Conservation (phyloP, 2,888 invertebrate genomes). For the Agonum fuliginosum region DNA sequence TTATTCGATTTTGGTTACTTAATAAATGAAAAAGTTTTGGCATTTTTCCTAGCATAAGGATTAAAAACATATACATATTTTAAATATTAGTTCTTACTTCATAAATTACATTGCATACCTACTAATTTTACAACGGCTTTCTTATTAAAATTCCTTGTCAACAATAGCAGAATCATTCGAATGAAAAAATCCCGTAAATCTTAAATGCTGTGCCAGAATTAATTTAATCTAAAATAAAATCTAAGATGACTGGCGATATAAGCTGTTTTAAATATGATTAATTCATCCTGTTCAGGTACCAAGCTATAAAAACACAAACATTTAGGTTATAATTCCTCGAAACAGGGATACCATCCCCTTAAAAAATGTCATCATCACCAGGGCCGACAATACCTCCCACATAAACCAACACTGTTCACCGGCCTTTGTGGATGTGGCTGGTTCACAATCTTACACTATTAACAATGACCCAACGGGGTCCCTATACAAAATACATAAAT, state of each 20-base stretch:
- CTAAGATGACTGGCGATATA: conserved; percentile 27
- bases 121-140: too few relatives aligned
- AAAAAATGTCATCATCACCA: conserved; percentile 43
- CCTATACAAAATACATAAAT: conserved; percentile 74
- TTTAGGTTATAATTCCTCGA: conserved; percentile 8
- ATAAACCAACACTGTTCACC: conserved; percentile 70
- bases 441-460: conserved; percentile 72
- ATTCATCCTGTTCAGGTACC: conserved; percentile 1
- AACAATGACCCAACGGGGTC: conserved; percentile 73
- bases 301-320: conserved; percentile 31
- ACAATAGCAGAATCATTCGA: neutral
- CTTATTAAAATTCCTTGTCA: too few relatives aligned
- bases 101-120: too few relatives aligned
- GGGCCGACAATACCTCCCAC: conserved; percentile 68
- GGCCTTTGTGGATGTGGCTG: conserved; percentile 68
- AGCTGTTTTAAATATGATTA: conserved; percentile 29
- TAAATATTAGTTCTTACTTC: too few relatives aligned
- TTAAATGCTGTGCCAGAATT: neutral
- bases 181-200: neutral
- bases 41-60: too few relatives aligned
- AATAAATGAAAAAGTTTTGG: too few relatives aligned
- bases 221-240: conserved; percentile 15
- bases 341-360: conserved; percentile 20
- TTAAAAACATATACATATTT: too few relatives aligned
- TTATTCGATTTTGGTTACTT: too few relatives aligned